A percentile compares a stretch with the other conserved stretches of the same genome.
These are phyloP conservation scores for Mesaphorura yosii DNA, from an alignment of 1,140 invertebrate species.

Conservation along the genomic window DNA sequence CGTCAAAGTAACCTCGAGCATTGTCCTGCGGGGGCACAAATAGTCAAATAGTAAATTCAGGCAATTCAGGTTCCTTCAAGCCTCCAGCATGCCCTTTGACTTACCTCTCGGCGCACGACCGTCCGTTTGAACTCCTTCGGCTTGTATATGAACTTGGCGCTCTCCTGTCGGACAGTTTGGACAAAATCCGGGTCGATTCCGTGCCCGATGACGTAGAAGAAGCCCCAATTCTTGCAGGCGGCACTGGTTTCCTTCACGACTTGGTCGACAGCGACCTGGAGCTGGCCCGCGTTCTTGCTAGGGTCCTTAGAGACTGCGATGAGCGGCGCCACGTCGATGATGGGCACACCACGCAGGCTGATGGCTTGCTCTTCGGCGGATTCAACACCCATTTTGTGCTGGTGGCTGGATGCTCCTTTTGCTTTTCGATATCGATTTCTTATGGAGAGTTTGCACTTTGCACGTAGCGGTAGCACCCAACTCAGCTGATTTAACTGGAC, in stretches of 20 bases:
- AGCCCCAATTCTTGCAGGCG: constrained; percentile 21
- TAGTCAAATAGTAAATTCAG: background rate
- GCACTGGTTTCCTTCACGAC: constrained; percentile 8
- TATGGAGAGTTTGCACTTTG: too few species aligned
- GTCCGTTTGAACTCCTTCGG: constrained; percentile 19
- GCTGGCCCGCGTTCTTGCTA: too few species aligned
- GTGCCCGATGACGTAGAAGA: constrained; percentile 23
- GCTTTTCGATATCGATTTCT: too few species aligned
- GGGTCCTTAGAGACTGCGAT: background rate
- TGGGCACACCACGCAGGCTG: too few species aligned
- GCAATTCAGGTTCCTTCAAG: background rate
- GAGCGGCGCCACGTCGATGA: constrained; percentile 1
- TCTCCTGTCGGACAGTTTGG: background rate
- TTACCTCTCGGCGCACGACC: constrained; percentile 12
- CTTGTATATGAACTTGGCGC: constrained; percentile 9
- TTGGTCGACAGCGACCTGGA: background rate
- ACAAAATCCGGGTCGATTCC: constrained; percentile 1
- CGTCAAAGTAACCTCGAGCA: constrained; percentile 15
- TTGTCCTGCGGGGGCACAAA: constrained; percentile 14
- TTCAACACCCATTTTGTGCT: too few species aligned
- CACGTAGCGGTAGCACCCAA: too few species aligned
- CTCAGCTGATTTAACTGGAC: too few species aligned
- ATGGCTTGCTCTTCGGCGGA: too few species aligned
- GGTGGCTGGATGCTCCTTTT: too few species aligned
- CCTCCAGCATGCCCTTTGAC: background rate